A percentile compares a stretch with the other conserved stretches of the same genome.
These are phyloP conservation scores for Girardinus metallicus DNA, from an alignment of 2,797 vertebrate genomes.

Conservation along the genomic window DNA sequence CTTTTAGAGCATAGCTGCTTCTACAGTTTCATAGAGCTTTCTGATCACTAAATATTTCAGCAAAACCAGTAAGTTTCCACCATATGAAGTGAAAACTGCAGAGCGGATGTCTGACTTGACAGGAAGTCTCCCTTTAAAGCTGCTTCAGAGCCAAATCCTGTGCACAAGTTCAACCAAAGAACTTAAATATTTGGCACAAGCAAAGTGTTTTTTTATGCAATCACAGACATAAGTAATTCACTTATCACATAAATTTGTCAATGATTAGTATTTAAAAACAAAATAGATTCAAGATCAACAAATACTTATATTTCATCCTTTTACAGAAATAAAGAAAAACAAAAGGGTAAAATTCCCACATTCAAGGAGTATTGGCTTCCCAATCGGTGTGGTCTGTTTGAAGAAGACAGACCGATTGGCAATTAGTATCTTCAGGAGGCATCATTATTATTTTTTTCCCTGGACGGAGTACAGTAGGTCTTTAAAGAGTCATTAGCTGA, in stretches of 20 bases:
- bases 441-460: conserved; percentile 57
- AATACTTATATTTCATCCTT: conserved; percentile 59
- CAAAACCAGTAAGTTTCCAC: conserved; percentile 37
- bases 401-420: conserved; percentile 28
- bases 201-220: conserved; percentile 55
- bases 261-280: conserved; percentile 77
- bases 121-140: conserved; percentile 50
- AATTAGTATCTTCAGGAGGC: conserved; percentile 59
- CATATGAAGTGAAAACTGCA: conserved; percentile 36
- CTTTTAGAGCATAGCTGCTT: conserved; percentile 22
- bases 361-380: conserved; percentile 51
- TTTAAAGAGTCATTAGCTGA: conserved; percentile 87
- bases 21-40: conserved; percentile 45
- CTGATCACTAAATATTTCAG: conserved; percentile 33
- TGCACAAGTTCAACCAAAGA: conserved; percentile 64
- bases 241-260: conserved; percentile 41
- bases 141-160: conserved; percentile 50
- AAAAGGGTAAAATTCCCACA: conserved; percentile 68
- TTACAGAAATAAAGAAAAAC: conserved; percentile 54
- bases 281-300: conserved; percentile 59
- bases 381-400: conserved; percentile 44
- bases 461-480: conserved; percentile 66
- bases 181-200: conserved; percentile 82
- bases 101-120: conserved; percentile 40
- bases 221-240: conserved; percentile 58